Evolutionary conservation across 2,888 invertebrate species (phyloP).

Genomic region (Protonemura montana): DNA sequence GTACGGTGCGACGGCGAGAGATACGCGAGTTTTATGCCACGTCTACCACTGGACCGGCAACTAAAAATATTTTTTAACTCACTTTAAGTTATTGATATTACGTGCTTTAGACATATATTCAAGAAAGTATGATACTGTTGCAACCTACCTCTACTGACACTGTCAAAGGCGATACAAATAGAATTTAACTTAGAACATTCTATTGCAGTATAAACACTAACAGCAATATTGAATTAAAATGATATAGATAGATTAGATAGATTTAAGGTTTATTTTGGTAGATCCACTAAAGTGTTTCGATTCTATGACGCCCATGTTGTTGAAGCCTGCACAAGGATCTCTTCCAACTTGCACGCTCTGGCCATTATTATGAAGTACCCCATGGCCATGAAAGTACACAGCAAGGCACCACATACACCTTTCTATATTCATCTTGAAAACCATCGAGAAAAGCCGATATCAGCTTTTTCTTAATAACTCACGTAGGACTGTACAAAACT

Average conservation of each 20-base stretch:
- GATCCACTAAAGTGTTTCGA: background rate
- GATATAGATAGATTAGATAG: too few species aligned
- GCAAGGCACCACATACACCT: background rate
- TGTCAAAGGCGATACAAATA: background rate
- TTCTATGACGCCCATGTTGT: background rate
- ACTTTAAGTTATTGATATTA: background rate
- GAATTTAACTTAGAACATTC: background rate
- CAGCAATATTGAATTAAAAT: background rate
- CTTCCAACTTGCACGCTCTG: background rate
- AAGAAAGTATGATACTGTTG: background rate
- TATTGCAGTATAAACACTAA: background rate
- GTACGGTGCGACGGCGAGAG: background rate
- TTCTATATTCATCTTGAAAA: background rate
- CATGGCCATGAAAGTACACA: background rate
- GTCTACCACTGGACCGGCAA: background rate
- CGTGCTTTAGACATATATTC: background rate
- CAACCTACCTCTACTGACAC: background rate
- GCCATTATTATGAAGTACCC: background rate
- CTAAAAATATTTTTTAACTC: background rate
- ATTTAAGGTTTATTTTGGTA: background rate
- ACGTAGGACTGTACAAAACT: background rate
- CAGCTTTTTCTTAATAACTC: background rate
- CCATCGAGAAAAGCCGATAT: slow-evolving; percentile 2
- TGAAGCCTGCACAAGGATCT: background rate
- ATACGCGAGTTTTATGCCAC: background rate